These are phyloP conservation scores for Alcis repandata DNA, from an alignment of 2,888 invertebrate genomes.

Conservation along the genomic window DNA sequence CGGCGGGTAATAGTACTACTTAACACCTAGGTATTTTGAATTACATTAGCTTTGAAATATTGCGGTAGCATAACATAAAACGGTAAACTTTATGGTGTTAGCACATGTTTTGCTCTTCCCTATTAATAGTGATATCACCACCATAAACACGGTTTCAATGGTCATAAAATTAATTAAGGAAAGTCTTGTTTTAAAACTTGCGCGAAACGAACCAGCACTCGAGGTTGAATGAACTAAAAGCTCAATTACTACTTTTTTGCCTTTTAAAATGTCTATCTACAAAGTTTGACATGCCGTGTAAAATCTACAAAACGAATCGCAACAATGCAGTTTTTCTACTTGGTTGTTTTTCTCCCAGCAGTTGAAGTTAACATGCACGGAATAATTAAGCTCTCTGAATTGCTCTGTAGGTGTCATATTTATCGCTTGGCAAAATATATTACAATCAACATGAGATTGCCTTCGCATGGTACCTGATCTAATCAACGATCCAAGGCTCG, in stretches of 20 bases:
- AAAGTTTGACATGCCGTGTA: slow-evolving; percentile 63
- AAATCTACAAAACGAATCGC: slow-evolving; percentile 68
- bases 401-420: slow-evolving; percentile 19
- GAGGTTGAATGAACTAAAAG: slow-evolving; percentile 64
- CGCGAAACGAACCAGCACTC: slow-evolving; percentile 10
- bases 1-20: slow-evolving; percentile 9
- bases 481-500: slow-evolving; percentile 37
- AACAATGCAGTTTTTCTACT: slow-evolving; percentile 51
- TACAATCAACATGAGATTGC: slow-evolving; percentile 29
- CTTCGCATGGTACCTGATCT: slow-evolving; percentile 16
- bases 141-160: slow-evolving; percentile 28
- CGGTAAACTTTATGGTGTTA: slow-evolving; percentile 21
- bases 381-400: slow-evolving; percentile 17
- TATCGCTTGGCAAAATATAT: slow-evolving; percentile 23
- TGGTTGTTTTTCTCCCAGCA: slow-evolving; percentile 34
- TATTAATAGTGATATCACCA: slow-evolving; percentile 6
- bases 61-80: slow-evolving; percentile 23
- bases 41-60: slow-evolving; percentile 5
- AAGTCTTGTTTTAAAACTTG: slow-evolving; percentile 4
- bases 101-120: slow-evolving; percentile 8
- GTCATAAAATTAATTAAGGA: slow-evolving; percentile 31
- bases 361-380: slow-evolving; percentile 23
- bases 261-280: slow-evolving; percentile 52
- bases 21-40: slow-evolving; percentile 11
- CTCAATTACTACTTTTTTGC: slow-evolving; percentile 59